Evolutionary conservation across 2,797 vertebrate species (phyloP).

Genomic region (Malurus leucopterus): DNA sequence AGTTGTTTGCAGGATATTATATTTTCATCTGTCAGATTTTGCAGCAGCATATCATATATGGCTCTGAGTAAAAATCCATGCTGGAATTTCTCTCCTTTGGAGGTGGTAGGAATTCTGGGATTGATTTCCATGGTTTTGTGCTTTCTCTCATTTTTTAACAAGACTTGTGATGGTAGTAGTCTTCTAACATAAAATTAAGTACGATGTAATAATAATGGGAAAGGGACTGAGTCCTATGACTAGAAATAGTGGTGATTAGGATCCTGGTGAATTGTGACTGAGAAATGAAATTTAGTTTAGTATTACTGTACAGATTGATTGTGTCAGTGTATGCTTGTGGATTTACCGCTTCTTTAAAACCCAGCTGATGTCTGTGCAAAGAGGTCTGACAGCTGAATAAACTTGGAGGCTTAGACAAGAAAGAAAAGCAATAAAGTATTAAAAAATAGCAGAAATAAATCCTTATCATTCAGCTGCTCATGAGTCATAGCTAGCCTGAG

Average conservation of each 20-base stretch:
- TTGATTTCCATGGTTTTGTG: not conserved
- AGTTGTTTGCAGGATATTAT: not conserved
- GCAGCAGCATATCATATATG: not conserved
- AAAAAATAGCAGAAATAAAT: conserved; percentile 23
- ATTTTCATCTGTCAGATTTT: not conserved
- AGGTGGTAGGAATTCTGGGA: not conserved
- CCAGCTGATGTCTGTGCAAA: not conserved
- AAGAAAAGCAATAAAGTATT: conserved; percentile 4
- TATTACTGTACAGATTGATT: not conserved
- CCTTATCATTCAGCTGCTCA: not conserved
- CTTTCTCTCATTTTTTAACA: not conserved
- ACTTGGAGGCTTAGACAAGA: not conserved
- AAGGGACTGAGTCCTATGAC: not conserved
- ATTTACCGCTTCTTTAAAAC: not conserved
- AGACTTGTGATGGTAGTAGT: not conserved
- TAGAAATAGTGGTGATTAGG: not conserved
- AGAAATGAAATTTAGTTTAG: not conserved
- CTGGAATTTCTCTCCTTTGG: not conserved
- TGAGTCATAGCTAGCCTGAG: conserved; percentile 36
- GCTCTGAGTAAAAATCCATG: not conserved
- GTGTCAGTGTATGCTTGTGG: not conserved
- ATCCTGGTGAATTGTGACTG: not conserved
- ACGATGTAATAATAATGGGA: not conserved
- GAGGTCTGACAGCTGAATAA: not conserved
- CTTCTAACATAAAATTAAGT: not conserved